Conservation (phyloP, 2,113 vertebrate species). For the Herpetotheres cachinnans region DNA sequence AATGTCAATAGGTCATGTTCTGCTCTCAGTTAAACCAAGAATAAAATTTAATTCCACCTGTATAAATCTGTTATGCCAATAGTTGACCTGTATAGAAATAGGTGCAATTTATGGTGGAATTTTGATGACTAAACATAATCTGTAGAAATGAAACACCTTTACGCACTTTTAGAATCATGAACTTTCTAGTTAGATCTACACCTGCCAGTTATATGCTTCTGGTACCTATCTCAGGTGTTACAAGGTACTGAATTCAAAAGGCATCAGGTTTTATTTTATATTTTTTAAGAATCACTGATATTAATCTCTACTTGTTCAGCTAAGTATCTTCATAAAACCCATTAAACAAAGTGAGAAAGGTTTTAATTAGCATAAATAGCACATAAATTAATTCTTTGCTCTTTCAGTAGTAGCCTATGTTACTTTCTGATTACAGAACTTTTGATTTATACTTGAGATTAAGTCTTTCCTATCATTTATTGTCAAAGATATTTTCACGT, state of each 20-base stretch:
- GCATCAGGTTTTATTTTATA: background rate
- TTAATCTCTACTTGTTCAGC: background rate
- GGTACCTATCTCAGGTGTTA: background rate
- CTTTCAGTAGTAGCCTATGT: background rate
- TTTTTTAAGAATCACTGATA: background rate
- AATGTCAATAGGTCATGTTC: background rate
- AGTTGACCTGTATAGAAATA: background rate
- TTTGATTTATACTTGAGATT: background rate
- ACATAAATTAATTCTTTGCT: background rate
- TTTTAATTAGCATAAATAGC: background rate
- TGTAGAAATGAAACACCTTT: background rate
- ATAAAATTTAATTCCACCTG: background rate
- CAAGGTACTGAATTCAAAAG: background rate
- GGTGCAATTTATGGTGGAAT: background rate
- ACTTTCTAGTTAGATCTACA: background rate
- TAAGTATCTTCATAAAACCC: background rate
- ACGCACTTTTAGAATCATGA: background rate
- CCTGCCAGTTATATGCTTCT: background rate
- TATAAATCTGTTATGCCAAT: background rate
- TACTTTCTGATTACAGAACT: background rate
- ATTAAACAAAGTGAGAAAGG: background rate
- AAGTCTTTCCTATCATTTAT: background rate
- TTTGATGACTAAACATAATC: background rate
- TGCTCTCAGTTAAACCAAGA: background rate
- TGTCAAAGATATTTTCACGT: background rate